Evolutionary conservation across 2,113 vertebrate species (phyloP), one percentile per base, ranked within the genome.

Genomic region (Scartelaos histophorus): DNA sequence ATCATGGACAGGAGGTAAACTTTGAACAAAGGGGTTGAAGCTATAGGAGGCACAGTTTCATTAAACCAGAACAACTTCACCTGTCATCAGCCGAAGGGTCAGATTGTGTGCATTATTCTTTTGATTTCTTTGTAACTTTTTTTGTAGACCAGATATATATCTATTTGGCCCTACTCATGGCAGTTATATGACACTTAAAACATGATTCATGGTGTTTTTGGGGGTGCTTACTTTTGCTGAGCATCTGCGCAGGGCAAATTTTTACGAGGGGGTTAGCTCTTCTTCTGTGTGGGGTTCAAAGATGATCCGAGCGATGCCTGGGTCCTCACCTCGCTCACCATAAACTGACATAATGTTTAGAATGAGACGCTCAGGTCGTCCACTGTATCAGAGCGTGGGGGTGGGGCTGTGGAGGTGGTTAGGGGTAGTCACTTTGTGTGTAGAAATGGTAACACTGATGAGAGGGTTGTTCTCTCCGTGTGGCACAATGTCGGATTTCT

Each of bases 1-100:
- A 95, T 82, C 67, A 79, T 0, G 91, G 81, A 29, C 91, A 83
- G 66, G 88, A 96, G 94, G 95, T 96, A 92, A 95, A 96, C 90
- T 85, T 70, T 16, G 87, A 79, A 76, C 86, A 89, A n/a, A 66
- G 62, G 57, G 76, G 84, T 54, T 89, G 74, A 65, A 25, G 5
- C 46, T 66, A 54, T 45, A 43, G 66, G 56, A 73, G 66, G 61
- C 16, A 5, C 10, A 3, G 54, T 69, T 74, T 35, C 54, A 65
- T 49, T 70, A 67, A 71, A 56, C 67, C 57, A 69, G 62, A 66
- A 76, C 73, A 78, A 69, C 17, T 73, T 80, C 71, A 74, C 21
- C 83, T 13, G 43, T 86, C 90, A 89, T 83, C 90, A 87, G 85
- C 88, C 86, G 84, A 85, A 86, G 90, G 91, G 89, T 86, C 87